These are phyloP conservation scores for Zelleria hepariella DNA, from an alignment of 2,888 invertebrate genomes.

Conservation along the genomic window DNA sequence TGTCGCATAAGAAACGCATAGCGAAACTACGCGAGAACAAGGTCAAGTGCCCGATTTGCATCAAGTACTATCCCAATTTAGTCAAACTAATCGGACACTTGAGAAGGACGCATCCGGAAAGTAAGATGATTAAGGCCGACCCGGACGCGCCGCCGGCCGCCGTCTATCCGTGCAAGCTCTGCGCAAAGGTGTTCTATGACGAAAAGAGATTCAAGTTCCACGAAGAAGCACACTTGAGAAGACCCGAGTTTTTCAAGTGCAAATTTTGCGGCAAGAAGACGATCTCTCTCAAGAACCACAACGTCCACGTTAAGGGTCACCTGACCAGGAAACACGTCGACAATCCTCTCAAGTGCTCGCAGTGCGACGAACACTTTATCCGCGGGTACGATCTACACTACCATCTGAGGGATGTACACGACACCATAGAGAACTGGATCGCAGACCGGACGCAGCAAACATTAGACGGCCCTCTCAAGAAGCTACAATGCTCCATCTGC, in stretches of 20 bases:
- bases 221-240: conserved; percentile 52
- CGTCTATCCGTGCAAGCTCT: conserved; percentile 55
- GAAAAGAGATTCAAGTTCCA: conserved; percentile 46
- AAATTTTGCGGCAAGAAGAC: conserved; percentile 62
- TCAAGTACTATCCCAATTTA: conserved; percentile 50
- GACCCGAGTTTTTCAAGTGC: conserved; percentile 58
- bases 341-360: conserved; percentile 49
- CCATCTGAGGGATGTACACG: conserved; percentile 53
- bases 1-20: conserved; percentile 49
- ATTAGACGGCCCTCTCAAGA: conserved; percentile 47
- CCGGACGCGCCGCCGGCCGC: conserved; percentile 56
- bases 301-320: conserved; percentile 55
- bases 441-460: conserved; percentile 41
- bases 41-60: conserved; percentile 61
- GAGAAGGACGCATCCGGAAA: conserved; percentile 57
- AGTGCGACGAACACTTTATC: conserved; percentile 52
- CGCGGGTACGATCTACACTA: conserved; percentile 57
- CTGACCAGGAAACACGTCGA: conserved; percentile 51
- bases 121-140: conserved; percentile 65
- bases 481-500: conserved; percentile 62
- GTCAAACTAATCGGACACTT: conserved; percentile 60
- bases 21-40: conserved; percentile 53
- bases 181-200: conserved; percentile 56
- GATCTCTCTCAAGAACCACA: conserved; percentile 49
- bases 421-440: conserved; percentile 56